These are phyloP conservation scores for Minunthozetes semirufus DNA, from an alignment of 2,888 invertebrate species.

Conservation along the genomic window DNA sequence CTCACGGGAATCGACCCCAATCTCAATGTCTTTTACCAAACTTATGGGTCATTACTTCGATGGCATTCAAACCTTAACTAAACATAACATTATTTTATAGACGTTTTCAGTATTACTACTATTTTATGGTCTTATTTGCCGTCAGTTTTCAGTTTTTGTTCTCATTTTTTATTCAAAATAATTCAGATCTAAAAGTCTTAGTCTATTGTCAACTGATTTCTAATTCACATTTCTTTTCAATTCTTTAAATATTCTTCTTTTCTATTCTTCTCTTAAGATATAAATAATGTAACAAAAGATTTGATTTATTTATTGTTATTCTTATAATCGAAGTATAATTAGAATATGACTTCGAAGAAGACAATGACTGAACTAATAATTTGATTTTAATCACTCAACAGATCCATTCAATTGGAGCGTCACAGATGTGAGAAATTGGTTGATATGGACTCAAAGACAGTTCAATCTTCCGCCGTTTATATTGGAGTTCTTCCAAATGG, in stretches of 20 bases:
- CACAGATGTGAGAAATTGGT: conserved; percentile 78
- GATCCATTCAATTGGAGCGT: conserved; percentile 82
- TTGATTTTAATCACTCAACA: conserved; percentile 47
- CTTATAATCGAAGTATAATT: neutral
- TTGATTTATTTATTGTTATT: neutral
- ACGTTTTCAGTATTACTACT: conserved; percentile 12
- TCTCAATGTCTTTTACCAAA: conserved; percentile 23
- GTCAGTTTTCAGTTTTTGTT: neutral
- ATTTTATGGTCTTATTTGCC: neutral
- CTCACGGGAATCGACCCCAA: conserved; percentile 20
- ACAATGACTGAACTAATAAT: neutral
- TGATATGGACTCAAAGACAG: conserved; percentile 76
- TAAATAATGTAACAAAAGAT: neutral
- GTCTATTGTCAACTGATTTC: neutral
- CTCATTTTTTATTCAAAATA: neutral
- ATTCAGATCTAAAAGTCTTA: neutral
- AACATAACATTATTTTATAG: conserved; percentile 19
- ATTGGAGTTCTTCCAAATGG: conserved; percentile 57
- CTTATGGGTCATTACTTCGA: conserved; percentile 30
- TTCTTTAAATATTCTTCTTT: neutral
- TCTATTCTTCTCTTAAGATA: neutral
- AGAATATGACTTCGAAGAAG: neutral
- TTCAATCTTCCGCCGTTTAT: conserved; percentile 60
- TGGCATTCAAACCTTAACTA: neutral
- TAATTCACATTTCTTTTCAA: neutral